These are phyloP conservation scores for Eucidaris tribuloides DNA, from an alignment of 35 echinoderm and acorn worm genomes.

Conservation along the genomic window DNA sequence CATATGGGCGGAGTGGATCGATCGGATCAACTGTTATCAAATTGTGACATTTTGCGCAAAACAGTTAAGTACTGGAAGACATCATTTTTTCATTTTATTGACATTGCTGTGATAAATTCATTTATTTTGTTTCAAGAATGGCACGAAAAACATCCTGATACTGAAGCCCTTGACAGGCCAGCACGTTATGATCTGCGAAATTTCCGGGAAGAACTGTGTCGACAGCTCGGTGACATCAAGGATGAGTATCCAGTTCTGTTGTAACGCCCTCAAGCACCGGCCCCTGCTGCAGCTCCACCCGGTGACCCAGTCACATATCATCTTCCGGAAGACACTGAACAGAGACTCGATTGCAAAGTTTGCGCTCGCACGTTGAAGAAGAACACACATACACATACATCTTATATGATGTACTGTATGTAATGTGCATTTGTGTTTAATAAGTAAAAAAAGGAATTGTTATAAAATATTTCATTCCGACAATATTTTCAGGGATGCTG, in stretches of 20 bases:
- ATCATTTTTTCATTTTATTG: slow-evolving; percentile 1
- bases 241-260: neutral
- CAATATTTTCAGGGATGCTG: too few species aligned
- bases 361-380: too few species aligned
- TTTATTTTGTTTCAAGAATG: neutral
- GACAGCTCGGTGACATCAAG: neutral
- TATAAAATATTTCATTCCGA: too few species aligned
- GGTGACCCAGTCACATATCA: too few species aligned
- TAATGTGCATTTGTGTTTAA: too few species aligned
- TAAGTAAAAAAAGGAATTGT: too few species aligned
- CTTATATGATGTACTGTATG: too few species aligned
- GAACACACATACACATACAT: too few species aligned
- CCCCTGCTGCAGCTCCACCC: too few species aligned
- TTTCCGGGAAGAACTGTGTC: neutral
- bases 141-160: neutral
- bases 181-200: neutral
- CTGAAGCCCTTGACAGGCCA: neutral
- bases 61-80: slow-evolving; percentile 31
- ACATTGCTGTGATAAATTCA: slow-evolving; percentile 9
- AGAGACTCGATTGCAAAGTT: too few species aligned
- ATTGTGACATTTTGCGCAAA: slow-evolving; percentile 23
- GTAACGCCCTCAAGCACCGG: neutral
- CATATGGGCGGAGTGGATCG: slow-evolving; percentile 31
- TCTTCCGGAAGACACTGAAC: too few species aligned
- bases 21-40: slow-evolving; percentile 4